Conservation (phyloP, 1,140 invertebrate genomes). For the Pachypeltis micranthus region DNA sequence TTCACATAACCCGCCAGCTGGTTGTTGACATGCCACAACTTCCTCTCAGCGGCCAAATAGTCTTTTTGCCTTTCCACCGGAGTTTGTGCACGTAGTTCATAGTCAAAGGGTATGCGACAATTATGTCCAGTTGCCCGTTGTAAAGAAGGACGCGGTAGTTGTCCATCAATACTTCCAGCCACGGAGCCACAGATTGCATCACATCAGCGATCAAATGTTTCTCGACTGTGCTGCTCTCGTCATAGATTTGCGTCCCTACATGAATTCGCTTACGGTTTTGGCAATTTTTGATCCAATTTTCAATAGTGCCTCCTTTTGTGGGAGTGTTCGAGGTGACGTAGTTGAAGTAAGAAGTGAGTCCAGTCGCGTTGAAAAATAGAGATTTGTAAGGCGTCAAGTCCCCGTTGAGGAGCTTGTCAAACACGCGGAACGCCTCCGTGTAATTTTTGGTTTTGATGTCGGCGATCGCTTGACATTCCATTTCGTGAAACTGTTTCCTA, state of each 20-base stretch:
- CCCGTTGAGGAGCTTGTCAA: constrained; percentile 13
- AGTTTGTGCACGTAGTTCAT: constrained; percentile 49
- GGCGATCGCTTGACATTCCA: constrained; percentile 8
- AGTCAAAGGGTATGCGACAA: constrained; percentile 66
- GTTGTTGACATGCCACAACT: constrained; percentile 22
- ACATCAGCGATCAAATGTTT: constrained; percentile 60
- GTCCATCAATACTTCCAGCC: constrained; percentile 53
- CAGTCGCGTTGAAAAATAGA: constrained; percentile 16
- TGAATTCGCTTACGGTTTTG: constrained; percentile 45
- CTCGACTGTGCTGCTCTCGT: constrained; percentile 46
- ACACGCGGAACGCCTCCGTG: constrained; percentile 22
- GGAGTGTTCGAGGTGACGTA: neutral
- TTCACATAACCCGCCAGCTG: constrained; percentile 27
- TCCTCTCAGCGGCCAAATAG: constrained; percentile 49
- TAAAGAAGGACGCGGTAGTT: constrained; percentile 59
- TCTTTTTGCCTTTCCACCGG: constrained; percentile 49
- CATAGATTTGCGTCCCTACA: constrained; percentile 20
- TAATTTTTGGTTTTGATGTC: constrained; percentile 18
- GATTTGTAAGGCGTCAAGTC: constrained; percentile 12
- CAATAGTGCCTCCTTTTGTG: neutral
- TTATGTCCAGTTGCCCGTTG: constrained; percentile 76
- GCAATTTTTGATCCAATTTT: neutral
- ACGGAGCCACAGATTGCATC: constrained; percentile 67
- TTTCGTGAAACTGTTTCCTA: constrained; percentile 23
- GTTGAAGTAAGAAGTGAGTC: constrained; percentile 15